Evolutionary conservation across 2,797 vertebrate genomes (phyloP), one percentile per base, ranked within the genome.

Genomic region (Carapus acus): DNA sequence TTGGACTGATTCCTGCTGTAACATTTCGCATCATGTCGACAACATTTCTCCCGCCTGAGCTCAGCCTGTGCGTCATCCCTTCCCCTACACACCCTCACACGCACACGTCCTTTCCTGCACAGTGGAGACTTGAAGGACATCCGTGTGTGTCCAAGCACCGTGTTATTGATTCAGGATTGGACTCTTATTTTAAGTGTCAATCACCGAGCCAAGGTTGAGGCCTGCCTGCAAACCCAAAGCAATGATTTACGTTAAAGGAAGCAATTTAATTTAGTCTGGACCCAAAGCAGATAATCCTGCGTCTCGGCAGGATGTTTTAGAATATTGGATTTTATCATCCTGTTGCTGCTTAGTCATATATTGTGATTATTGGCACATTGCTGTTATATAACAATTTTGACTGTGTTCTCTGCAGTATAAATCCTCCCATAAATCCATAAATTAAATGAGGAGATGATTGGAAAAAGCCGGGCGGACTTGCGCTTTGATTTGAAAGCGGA

Each of bases 51-150:
- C n/a, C n/a, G n/a, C n/a, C n/a, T n/a, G n/a, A n/a, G n/a, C 61
- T 48, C 62, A 33, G 71, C 2, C 2, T 39, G 56, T 78, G 62
- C 58, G 47, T 73, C 68, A 78, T 15, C 43, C 24, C 15, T 11
- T 19, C 36, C 19, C 19, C 11, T 31, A 24, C 14, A 18, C 17
- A 9, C 15, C 1, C 24, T 27, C 24, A 27, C 24, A 27, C 24
- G 9, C 24, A 27, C 24, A 27, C 24, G 9, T 27, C 24, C 16
- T 39, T 39, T 16, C 3, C n/a, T 6, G 21, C 45, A 3, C 15
- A 22, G n/a, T 40, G 37, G 29, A 54, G 34, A 58, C 57, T 47
- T 29, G 53, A 62, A 42, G 58, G 15, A 19, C 55, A 54, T 46
- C 41, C 7, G 1, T 43, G 33, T 54, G 46, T n/a, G n/a, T n/a